Evolutionary conservation across 2,797 vertebrate species (phyloP).

Genomic region (Melanotaenia boesemani): DNA sequence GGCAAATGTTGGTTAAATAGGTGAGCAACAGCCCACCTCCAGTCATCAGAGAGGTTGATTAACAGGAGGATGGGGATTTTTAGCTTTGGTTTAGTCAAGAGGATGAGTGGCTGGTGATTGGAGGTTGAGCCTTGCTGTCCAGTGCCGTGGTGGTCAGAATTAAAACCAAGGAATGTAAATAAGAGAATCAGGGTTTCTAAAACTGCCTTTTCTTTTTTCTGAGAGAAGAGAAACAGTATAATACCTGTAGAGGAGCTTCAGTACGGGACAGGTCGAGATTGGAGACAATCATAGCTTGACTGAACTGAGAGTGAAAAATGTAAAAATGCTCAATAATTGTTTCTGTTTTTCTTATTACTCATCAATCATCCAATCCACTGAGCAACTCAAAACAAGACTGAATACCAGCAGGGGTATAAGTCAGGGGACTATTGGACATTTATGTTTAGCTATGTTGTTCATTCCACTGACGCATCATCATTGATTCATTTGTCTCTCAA

Average conservation of each 20-base stretch:
- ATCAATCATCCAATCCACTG: no score
- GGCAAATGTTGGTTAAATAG: slow-evolving; percentile 41
- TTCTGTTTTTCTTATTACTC: no score
- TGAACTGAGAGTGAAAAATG: background rate
- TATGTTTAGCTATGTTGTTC: background rate
- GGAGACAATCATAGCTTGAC: background rate
- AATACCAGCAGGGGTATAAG: background rate
- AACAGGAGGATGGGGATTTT: slow-evolving; percentile 36
- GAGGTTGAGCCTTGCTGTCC: slow-evolving; percentile 19
- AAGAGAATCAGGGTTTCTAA: background rate
- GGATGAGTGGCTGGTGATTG: slow-evolving; percentile 14
- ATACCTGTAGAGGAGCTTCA: slow-evolving; percentile 16
- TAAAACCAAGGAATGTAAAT: slow-evolving; percentile 12
- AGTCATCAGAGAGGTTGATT: slow-evolving; percentile 69
- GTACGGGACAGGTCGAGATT: slow-evolving; percentile 20
- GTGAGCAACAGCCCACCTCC: slow-evolving; percentile 42
- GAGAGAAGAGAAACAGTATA: slow-evolving; percentile 9
- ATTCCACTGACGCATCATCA: background rate
- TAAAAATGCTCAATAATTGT: background rate
- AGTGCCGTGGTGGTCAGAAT: slow-evolving; percentile 6
- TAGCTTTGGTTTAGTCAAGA: slow-evolving; percentile 16
- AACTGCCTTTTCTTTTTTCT: slow-evolving; percentile 23
- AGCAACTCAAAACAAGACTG: background rate
- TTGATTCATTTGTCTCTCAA: background rate
- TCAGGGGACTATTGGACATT: background rate